These are phyloP conservation scores for Pilophorus perplexus DNA, from an alignment of 2,888 invertebrate species.

Conservation along the genomic window DNA sequence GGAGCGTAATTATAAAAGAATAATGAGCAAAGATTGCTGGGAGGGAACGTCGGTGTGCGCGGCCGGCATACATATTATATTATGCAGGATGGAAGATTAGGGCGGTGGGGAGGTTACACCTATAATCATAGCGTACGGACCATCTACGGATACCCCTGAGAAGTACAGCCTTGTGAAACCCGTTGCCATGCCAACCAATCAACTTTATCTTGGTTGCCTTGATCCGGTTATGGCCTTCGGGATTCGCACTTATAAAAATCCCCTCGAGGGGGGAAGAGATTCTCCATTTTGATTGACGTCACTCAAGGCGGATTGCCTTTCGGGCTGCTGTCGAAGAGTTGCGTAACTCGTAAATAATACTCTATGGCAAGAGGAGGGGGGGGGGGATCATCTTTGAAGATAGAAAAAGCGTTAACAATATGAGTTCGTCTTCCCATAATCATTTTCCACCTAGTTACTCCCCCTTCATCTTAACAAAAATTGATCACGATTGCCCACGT, in stretches of 20 bases:
- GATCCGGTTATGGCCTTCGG: conserved; percentile 33
- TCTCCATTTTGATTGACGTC: conserved; percentile 32
- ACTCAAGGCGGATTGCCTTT: conserved; percentile 17
- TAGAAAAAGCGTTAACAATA: too few species aligned
- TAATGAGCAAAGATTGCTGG: conserved; percentile 32
- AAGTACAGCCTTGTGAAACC: conserved; percentile 27
- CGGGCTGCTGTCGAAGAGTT: conserved; percentile 5
- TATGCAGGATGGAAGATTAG: background rate
- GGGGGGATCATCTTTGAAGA: too few species aligned
- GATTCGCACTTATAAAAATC: background rate
- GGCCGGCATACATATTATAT: conserved; percentile 34
- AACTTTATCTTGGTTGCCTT: conserved; percentile 20
- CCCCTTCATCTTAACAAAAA: too few species aligned
- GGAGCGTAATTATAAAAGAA: conserved; percentile 29
- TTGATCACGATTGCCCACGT: too few species aligned
- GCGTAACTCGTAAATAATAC: conserved; percentile 2
- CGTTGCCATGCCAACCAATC: conserved; percentile 5
- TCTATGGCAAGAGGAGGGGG: too few species aligned
- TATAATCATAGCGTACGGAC: conserved; percentile 23
- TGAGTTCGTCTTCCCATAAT: too few species aligned
- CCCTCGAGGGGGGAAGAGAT: too few species aligned
- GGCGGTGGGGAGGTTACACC: background rate
- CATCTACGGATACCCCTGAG: background rate
- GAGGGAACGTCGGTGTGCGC: conserved; percentile 17
- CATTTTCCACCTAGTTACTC: too few species aligned